A percentile compares a stretch with the other conserved stretches of the same genome.
Evolutionary conservation across 2,888 invertebrate genomes (phyloP).

Genomic region (Cybosia mesomella): DNA sequence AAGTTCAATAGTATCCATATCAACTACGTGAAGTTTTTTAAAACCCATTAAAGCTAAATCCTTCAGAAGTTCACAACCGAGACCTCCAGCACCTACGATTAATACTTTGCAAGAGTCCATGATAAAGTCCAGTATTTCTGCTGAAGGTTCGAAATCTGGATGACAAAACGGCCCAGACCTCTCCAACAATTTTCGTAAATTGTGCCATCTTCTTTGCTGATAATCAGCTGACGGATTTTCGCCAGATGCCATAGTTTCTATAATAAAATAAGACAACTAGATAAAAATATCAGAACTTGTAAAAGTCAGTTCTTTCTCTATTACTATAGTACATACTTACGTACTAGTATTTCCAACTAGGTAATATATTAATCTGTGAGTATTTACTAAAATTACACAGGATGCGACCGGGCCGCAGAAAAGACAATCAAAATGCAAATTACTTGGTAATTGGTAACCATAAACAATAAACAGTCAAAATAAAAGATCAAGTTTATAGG

Average conservation of each 20-base stretch:
- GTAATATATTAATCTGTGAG: no score
- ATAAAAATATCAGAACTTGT: not conserved
- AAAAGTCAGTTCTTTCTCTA: no score
- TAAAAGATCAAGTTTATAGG: no score
- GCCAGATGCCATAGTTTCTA: slow-evolving; percentile 59
- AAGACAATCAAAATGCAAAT: no score
- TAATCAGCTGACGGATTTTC: slow-evolving; percentile 69
- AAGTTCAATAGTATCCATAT: slow-evolving; percentile 99
- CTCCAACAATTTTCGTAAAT: slow-evolving; percentile 94
- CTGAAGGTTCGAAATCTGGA: slow-evolving; percentile 95
- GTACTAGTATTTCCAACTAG: not conserved
- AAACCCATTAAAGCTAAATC: slow-evolving; percentile 98
- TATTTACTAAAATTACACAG: no score
- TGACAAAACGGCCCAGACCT: slow-evolving; percentile 97
- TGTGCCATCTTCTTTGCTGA: slow-evolving; percentile 91
- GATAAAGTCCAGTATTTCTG: slow-evolving; percentile 94
- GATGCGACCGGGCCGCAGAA: no score
- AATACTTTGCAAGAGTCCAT: slow-evolving; percentile 95
- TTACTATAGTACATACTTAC: slow-evolving; percentile 7
- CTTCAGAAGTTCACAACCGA: slow-evolving; percentile 99
- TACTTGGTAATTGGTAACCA: no score
- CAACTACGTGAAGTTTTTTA: slow-evolving; percentile 97
- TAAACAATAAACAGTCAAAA: no score
- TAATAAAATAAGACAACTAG: not conserved
- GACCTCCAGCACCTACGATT: slow-evolving; percentile 95